Percentiles rank a stretch among this genome's conserved stretches.
Conservation (phyloP, 1,140 invertebrate genomes). For the Acromyrmex charruanus region DNA sequence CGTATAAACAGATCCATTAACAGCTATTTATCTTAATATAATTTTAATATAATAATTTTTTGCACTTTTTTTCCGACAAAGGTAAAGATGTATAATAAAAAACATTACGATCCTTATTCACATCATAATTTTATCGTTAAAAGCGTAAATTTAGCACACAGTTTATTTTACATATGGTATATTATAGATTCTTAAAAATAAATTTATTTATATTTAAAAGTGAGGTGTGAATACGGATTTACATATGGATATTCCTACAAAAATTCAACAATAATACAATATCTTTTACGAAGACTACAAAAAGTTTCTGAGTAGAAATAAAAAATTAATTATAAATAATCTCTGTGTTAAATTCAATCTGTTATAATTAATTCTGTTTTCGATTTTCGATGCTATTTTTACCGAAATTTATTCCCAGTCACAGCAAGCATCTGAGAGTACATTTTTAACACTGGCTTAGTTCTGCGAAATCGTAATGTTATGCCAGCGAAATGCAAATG, state of each 20-base stretch:
- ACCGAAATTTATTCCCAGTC: conserved; percentile 10
- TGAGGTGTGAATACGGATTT: too few relatives aligned
- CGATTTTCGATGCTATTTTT: neutral
- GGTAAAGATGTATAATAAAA: neutral
- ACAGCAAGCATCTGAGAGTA: neutral
- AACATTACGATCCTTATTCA: neutral
- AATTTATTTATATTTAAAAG: too few relatives aligned
- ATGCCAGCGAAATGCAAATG: conserved; percentile 12
- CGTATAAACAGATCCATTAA: neutral
- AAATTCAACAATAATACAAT: neutral
- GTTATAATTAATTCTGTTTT: neutral
- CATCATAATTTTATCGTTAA: too few relatives aligned
- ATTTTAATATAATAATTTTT: conserved; percentile 12
- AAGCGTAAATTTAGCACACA: too few relatives aligned
- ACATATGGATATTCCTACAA: neutral
- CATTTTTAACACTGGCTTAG: neutral
- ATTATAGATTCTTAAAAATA: too few relatives aligned
- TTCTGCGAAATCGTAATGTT: conserved; percentile 8
- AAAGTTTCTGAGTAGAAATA: neutral
- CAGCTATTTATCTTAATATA: conserved; percentile 1
- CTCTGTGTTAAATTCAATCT: neutral
- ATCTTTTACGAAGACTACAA: neutral
- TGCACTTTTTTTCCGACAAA: neutral
- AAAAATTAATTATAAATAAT: neutral
- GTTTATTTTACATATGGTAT: too few relatives aligned